phyloP scores from a whole-genome alignment of 1,140 invertebrate species.

The Dreissena rostriformis region DNA sequence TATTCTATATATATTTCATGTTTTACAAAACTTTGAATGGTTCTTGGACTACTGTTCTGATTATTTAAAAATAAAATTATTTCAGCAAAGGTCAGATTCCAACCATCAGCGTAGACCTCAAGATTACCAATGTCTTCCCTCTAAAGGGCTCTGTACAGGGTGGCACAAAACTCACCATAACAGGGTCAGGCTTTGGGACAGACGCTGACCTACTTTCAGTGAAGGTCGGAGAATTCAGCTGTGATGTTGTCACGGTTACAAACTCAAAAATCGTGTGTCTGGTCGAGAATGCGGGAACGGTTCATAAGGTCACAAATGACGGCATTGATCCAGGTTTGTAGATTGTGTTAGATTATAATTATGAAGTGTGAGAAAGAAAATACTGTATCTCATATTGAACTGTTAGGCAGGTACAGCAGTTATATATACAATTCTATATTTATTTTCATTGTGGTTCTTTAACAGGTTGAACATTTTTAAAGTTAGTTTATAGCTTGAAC shows the following conservation, averaged over 20 bases:
- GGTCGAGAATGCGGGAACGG: constrained; percentile 58
- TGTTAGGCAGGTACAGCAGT: too few species aligned
- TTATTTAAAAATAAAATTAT: neutral
- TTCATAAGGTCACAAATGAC: constrained; percentile 64
- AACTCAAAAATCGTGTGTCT: constrained; percentile 65
- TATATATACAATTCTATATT: too few species aligned
- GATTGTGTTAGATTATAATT: neutral
- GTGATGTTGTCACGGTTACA: constrained; percentile 57
- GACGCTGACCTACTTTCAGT: constrained; percentile 59
- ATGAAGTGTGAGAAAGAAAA: too few species aligned
- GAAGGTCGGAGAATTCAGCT: constrained; percentile 63
- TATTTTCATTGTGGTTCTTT: too few species aligned
- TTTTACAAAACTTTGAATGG: too few species aligned
- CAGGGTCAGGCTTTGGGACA: constrained; percentile 69
- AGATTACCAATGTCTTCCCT: constrained; percentile 67
- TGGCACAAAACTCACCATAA: constrained; percentile 70
- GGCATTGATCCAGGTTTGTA: constrained; percentile 62
- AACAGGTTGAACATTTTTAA: too few species aligned
- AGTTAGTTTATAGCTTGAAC: too few species aligned
- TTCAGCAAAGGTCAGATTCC: constrained; percentile 38
- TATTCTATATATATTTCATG: too few species aligned
- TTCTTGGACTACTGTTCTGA: too few species aligned
- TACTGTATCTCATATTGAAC: too few species aligned
- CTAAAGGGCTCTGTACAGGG: constrained; percentile 68
- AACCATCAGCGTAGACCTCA: constrained; percentile 39